These are phyloP conservation scores for Poecilia wingei DNA, from an alignment of 2,797 vertebrate genomes.

Conservation along the genomic window DNA sequence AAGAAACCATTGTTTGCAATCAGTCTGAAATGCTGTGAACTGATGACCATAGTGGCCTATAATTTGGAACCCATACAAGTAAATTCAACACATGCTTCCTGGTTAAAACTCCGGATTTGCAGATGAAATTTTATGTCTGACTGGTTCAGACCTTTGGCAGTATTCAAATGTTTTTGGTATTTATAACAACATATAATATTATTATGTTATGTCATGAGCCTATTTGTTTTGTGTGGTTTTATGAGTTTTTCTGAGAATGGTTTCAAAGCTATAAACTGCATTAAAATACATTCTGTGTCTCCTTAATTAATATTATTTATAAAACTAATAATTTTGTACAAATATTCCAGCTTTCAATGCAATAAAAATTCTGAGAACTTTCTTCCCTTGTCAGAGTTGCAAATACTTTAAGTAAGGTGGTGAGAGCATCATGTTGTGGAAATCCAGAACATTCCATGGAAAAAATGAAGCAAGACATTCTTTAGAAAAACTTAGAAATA, in stretches of 20 bases:
- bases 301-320: slow-evolving; percentile 74
- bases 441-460: not conserved
- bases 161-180: slow-evolving; percentile 71
- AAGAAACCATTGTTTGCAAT: slow-evolving; percentile 28
- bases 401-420: not conserved
- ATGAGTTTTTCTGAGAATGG: slow-evolving; percentile 68
- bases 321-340: slow-evolving; percentile 20
- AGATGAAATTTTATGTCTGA: slow-evolving; percentile 69
- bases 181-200: slow-evolving; percentile 68
- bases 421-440: not conserved
- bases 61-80: slow-evolving; percentile 27
- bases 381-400: not conserved
- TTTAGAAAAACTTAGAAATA: not conserved
- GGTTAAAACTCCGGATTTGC: slow-evolving; percentile 43
- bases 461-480: not conserved
- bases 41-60: slow-evolving; percentile 26
- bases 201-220: slow-evolving; percentile 56
- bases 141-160: slow-evolving; percentile 75
- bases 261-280: slow-evolving; percentile 67
- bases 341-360: slow-evolving; percentile 52
- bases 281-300: slow-evolving; percentile 74
- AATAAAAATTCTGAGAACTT: slow-evolving; percentile 69
- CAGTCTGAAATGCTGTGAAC: slow-evolving; percentile 59
- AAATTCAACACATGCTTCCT: slow-evolving; percentile 39
- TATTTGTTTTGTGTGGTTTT: slow-evolving; percentile 66